Evolutionary conservation across 2,113 vertebrate genomes (phyloP).

Genomic region (Bos indicus): DNA sequence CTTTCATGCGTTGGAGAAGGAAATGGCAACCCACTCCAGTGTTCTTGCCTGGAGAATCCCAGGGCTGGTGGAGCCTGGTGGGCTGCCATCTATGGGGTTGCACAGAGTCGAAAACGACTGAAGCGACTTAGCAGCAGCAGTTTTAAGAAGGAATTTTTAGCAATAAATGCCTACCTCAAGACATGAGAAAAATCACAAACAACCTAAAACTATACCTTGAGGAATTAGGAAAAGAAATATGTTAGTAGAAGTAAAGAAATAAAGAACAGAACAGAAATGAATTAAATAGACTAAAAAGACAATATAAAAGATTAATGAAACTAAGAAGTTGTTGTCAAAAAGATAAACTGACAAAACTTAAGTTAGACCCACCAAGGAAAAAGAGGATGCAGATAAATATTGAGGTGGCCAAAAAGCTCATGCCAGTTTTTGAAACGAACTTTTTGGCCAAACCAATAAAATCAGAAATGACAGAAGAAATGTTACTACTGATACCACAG

Average conservation of each 20-base stretch:
- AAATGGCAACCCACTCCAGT: too few species aligned
- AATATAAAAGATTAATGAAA: background rate
- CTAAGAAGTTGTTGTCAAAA: background rate
- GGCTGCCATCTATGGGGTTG: too few species aligned
- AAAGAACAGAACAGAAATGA: background rate
- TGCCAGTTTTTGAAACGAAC: background rate
- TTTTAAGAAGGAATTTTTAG: background rate
- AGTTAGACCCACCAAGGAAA: background rate
- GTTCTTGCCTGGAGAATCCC: too few species aligned
- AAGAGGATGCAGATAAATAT: background rate
- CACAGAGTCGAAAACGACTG: too few species aligned
- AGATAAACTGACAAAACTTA: background rate
- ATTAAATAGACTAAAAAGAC: background rate
- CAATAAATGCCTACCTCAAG: background rate
- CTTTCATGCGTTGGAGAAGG: too few species aligned
- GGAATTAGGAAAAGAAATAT: background rate
- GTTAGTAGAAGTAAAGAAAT: background rate
- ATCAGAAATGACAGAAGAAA: background rate
- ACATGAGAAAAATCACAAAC: background rate
- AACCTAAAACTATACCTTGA: background rate
- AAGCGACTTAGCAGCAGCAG: too few species aligned
- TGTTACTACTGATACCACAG: background rate
- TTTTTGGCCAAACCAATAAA: background rate
- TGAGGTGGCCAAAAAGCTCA: background rate
- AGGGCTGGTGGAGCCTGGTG: too few species aligned